Evolutionary conservation across 2,888 invertebrate genomes (phyloP), one percentile per base, ranked within the genome.

Genomic region (Amiota mariae): DNA sequence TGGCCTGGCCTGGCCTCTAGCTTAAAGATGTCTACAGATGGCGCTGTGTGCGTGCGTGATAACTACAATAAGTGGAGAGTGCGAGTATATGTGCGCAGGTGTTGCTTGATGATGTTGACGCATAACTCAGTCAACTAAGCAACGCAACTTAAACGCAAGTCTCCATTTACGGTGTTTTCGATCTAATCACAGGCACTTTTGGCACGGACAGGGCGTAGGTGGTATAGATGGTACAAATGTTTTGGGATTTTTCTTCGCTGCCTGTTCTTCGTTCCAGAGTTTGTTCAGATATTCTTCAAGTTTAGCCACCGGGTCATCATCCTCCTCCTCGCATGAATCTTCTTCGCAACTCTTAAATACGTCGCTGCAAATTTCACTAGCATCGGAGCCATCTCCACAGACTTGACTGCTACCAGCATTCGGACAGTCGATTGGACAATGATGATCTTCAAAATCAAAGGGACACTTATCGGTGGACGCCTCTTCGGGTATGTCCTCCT

Each of bases 341-440:
- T 56, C 74, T 4, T 56, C 75, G 18, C 71, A 71, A 13, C 72
- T 6, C 48, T 67, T 1, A 72, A 64, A 64, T 6, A 54, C 48
- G 51, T 67, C 72, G 59, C 49, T 63, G 57, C n/a, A 56, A 49
- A 24, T 36, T 24, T 57, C 72, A 9, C 75, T 74, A 48, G 72
- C 70, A 13, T 78, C 76, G 0, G 70, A 72, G 36, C 83, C 71
- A n/a, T 78, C 75, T 0, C 70, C 72, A 47, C 83, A 84, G 8
- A 82, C 75, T 54, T 86, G 79, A 0, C 82, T 72, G 46, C 75
- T 61, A 11, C 78, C 80, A 71, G 76, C 78, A 48, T 76, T 75
- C 20, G 74, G 57, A 67, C 88, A 87, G 70, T 87, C 87, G 10
- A 88, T 76, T n/a, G 88, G 88, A 1, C 88, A 88, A 72, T 88